Base-by-base conservation (phyloP, 2,113 vertebrate species). In the Megaceryle maxima region DNA sequence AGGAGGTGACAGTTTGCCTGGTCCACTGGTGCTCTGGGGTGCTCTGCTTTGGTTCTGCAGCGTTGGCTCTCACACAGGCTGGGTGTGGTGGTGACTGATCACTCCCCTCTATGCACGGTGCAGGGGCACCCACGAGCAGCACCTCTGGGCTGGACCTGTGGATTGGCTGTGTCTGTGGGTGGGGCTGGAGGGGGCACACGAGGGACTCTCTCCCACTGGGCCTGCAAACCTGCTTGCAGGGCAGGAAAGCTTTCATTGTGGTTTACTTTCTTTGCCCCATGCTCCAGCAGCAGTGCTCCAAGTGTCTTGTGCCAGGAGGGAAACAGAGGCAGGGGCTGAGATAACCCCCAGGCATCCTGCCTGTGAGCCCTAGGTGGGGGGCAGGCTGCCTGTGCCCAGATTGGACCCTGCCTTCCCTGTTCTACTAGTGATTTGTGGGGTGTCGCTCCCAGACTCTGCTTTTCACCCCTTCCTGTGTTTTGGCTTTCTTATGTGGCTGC, bases 291-390 rank as follows among this genome's bases (percentile, higher is more conserved):
- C 70, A 72, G 60, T 0, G 1, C 8, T 90, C n/a, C 56, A 26
- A 21, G 13, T 64, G 29, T 43, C 59, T 64, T 3, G 2, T 39
- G 12, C 9, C 13, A 35, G 29, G 53, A 86, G 55, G 53, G 48
- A 95, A 95, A 94, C 72, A 72, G 91, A 93, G 83, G 86, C 91
- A 86, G 62, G 48, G 80, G 28, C 48, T 73, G 48, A 76, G 17
- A 16, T 60, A 60, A 33, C 9, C 70, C 12, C 10, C 24, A 50
- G 59, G 29, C 10, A 7, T 74, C 33, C 64, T 83, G 59, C 44
- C 68, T 66, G 22, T 66, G 62, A 96, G 25, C 28, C 31, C 11
- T 0, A 0, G 41, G 3, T n/a, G 4, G 15, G 24, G 20, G 16
- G 2, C 28, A 41, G 4, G 5, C 18, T 62, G 41, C 9, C 56